phyloP scores from a whole-genome alignment of 92 coral and sea anemone genomes.

The Heliopora coerulea region DNA sequence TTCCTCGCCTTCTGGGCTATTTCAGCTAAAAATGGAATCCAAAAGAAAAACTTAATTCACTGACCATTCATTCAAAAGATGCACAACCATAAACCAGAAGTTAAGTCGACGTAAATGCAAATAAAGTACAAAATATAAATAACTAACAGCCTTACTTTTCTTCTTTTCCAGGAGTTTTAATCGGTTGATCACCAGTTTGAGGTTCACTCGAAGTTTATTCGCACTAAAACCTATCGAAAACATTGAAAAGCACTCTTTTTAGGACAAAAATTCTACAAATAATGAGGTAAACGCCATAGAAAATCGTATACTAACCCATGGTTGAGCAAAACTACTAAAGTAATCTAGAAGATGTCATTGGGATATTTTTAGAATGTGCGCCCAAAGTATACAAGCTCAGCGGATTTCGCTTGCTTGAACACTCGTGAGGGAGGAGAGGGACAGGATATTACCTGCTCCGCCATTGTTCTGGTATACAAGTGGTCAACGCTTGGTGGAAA shows the following conservation, averaged over 20 bases:
- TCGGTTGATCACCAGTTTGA: constrained; percentile 86
- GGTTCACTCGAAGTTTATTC: constrained; percentile 89
- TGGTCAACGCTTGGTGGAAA: too few species aligned
- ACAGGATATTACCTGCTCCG: too few species aligned
- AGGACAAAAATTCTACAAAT: background rate
- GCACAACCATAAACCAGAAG: constrained; percentile 11
- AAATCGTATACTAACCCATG: constrained; percentile 18
- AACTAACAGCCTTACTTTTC: constrained; percentile 65
- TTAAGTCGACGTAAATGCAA: too few species aligned
- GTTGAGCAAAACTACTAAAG: background rate
- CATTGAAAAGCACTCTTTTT: background rate
- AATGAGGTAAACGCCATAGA: background rate
- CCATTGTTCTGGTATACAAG: background rate
- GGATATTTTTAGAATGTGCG: constrained; percentile 36
- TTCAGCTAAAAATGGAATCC: constrained; percentile 63
- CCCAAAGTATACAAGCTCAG: constrained; percentile 14
- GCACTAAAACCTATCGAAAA: constrained; percentile 79
- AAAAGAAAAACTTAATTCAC: background rate
- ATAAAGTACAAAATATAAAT: background rate
- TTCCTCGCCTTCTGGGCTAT: constrained; percentile 84
- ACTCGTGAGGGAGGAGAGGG: background rate
- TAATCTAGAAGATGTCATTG: background rate
- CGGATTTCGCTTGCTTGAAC: background rate
- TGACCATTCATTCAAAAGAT: background rate
- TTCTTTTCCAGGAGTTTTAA: constrained; percentile 92